phyloP scores from a whole-genome alignment of 2,888 invertebrate species.

The Doris montereyensis region DNA sequence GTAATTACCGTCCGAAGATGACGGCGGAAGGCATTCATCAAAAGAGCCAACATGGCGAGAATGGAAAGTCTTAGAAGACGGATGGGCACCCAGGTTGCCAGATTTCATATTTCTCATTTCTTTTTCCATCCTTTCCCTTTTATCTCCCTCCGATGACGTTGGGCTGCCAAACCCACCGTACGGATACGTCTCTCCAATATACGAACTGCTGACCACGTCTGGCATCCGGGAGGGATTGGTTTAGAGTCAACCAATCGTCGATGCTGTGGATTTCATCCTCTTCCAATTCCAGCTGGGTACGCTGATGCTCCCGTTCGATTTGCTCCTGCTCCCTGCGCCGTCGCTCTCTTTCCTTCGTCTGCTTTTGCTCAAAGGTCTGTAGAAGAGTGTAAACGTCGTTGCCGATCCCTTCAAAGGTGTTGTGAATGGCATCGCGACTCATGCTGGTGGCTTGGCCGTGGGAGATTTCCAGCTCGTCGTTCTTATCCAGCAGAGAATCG shows the following conservation, averaged over 20 bases:
- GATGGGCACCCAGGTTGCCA: not conserved
- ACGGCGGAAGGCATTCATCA: too few species aligned
- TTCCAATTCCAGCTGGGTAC: conserved; percentile 62
- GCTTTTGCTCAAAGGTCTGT: conserved; percentile 59
- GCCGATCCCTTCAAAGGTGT: conserved; percentile 59
- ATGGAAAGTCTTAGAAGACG: not conserved
- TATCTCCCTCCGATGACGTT: not conserved
- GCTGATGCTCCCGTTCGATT: conserved; percentile 62
- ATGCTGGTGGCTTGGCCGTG: conserved; percentile 51
- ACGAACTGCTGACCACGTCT: conserved; percentile 39
- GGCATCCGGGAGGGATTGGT: conserved; percentile 22
- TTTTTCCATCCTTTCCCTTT: not conserved
- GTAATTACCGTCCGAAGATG: too few species aligned
- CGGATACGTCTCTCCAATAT: conserved; percentile 31
- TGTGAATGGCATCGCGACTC: conserved; percentile 56
- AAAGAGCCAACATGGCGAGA: not conserved
- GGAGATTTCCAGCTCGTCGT: conserved; percentile 59
- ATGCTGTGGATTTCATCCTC: conserved; percentile 62
- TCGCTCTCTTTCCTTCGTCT: conserved; percentile 58
- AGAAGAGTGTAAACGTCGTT: conserved; percentile 57
- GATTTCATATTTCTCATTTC: too few species aligned
- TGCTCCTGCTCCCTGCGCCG: conserved; percentile 59
- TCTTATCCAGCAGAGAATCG: conserved; percentile 59
- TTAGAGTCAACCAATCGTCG: conserved; percentile 60
- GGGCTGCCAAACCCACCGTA: conserved; percentile 1